Evolutionary conservation across 2,888 invertebrate species (phyloP).

Genomic region (Sphinx pinastri): DNA sequence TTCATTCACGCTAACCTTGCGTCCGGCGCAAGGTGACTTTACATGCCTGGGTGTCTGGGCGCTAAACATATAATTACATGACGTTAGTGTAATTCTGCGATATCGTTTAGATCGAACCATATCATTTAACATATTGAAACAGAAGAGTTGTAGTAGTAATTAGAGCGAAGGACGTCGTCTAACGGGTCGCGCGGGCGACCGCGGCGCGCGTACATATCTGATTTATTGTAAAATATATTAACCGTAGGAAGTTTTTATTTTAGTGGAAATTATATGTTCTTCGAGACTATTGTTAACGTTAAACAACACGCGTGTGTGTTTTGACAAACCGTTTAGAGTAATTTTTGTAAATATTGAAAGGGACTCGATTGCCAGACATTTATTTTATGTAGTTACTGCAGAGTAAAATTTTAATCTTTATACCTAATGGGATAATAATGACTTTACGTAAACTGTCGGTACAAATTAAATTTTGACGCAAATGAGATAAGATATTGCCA

Average conservation of each 20-base stretch:
- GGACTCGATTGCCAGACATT: slow-evolving; percentile 67
- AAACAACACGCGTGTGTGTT: slow-evolving; percentile 54
- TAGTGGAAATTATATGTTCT: slow-evolving; percentile 61
- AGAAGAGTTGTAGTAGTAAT: slow-evolving; percentile 56
- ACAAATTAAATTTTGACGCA: slow-evolving; percentile 44
- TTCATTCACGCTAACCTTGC: slow-evolving; percentile 80
- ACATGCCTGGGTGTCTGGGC: slow-evolving; percentile 78
- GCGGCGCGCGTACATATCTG: slow-evolving; percentile 38
- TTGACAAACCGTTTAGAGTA: slow-evolving; percentile 53
- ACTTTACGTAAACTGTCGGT: slow-evolving; percentile 33
- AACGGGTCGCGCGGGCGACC: slow-evolving; percentile 25
- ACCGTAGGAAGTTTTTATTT: slow-evolving; percentile 55
- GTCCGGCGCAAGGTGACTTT: slow-evolving; percentile 80
- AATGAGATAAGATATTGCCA: slow-evolving; percentile 44
- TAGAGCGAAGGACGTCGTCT: slow-evolving; percentile 46
- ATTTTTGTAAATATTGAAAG: slow-evolving; percentile 52
- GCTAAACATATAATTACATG: slow-evolving; percentile 79
- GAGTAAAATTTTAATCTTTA: slow-evolving; percentile 35
- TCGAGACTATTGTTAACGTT: slow-evolving; percentile 65
- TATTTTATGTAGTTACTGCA: slow-evolving; percentile 50
- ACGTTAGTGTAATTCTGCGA: slow-evolving; percentile 70
- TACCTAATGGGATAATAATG: slow-evolving; percentile 23
- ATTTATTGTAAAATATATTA: slow-evolving; percentile 44
- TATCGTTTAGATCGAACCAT: slow-evolving; percentile 75
- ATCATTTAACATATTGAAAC: slow-evolving; percentile 73